Percentiles rank a stretch among this genome's conserved stretches.
These are phyloP conservation scores for Tricholauxania praeusta DNA, from an alignment of 2,888 invertebrate species.

Conservation along the genomic window DNA sequence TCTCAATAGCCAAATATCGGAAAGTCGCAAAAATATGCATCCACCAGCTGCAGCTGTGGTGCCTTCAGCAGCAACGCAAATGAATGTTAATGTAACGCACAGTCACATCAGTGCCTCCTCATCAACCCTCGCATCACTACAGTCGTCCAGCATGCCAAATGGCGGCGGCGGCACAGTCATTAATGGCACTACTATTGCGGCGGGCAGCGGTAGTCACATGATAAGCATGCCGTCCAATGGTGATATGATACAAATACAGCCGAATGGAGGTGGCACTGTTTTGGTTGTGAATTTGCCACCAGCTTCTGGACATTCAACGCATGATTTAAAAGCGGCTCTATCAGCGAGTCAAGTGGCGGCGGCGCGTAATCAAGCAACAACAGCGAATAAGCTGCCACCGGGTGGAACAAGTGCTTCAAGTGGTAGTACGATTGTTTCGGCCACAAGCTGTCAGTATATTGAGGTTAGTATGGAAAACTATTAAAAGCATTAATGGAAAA, in stretches of 20 bases:
- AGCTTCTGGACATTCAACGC: constrained; percentile 46
- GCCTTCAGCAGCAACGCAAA: constrained; percentile 33
- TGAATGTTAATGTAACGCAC: constrained; percentile 55
- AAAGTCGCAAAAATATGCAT: constrained; percentile 55
- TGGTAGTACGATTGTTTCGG: constrained; percentile 69
- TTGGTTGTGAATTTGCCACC: constrained; percentile 86
- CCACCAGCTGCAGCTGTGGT: constrained; percentile 45
- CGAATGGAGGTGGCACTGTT: constrained; percentile 75
- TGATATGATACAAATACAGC: constrained; percentile 74
- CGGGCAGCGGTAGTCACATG: constrained; percentile 66
- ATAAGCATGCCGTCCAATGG: constrained; percentile 70
- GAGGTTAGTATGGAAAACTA: constrained; percentile 67
- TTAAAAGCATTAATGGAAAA: neutral
- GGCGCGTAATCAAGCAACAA: constrained; percentile 44
- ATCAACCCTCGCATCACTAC: constrained; percentile 48
- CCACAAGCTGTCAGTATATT: constrained; percentile 71
- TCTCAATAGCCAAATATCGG: constrained; percentile 67
- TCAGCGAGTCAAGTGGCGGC: constrained; percentile 49
- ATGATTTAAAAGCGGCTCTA: constrained; percentile 54
- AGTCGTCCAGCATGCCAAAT: constrained; percentile 39
- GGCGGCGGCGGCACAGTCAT: neutral
- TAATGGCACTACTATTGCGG: constrained; percentile 49
- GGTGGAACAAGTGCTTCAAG: constrained; percentile 53
- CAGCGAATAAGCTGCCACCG: constrained; percentile 63
- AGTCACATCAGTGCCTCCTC: constrained; percentile 51